Conservation (phyloP, 1,140 invertebrate species). For the Drosophila arawakana region DNA sequence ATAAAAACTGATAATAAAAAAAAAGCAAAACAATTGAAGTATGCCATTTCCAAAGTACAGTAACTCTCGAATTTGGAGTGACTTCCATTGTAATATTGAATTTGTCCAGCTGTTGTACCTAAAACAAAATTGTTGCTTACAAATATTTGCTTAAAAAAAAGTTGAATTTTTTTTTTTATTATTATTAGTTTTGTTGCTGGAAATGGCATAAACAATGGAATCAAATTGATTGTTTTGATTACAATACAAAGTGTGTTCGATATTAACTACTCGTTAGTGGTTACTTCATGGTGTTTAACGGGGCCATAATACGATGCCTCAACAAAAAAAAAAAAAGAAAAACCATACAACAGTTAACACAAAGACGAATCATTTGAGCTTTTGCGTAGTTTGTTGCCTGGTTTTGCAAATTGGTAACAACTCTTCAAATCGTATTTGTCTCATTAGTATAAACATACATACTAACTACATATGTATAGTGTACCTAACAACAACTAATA, state of each 20-base stretch:
- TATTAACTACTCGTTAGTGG: slow-evolving; percentile 21
- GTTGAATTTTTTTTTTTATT: slow-evolving; percentile 4
- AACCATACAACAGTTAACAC: slow-evolving; percentile 23
- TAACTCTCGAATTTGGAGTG: background rate
- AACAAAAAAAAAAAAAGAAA: background rate
- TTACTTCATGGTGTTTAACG: slow-evolving; percentile 4
- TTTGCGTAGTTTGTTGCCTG: slow-evolving; percentile 25
- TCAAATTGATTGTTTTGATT: slow-evolving; percentile 26
- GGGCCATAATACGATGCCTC: slow-evolving; percentile 5
- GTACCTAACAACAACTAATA: slow-evolving; percentile 13
- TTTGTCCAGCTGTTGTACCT: slow-evolving; percentile 3
- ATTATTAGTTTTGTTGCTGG: background rate
- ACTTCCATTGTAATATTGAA: background rate
- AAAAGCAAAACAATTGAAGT: slow-evolving; percentile 3
- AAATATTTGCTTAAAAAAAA: slow-evolving; percentile 4
- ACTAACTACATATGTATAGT: slow-evolving; percentile 28
- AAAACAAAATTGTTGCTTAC: background rate
- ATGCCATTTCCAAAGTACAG: slow-evolving; percentile 26
- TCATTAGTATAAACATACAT: slow-evolving; percentile 32
- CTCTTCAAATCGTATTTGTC: slow-evolving; percentile 37
- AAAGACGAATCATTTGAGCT: slow-evolving; percentile 36
- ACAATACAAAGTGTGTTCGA: slow-evolving; percentile 30
- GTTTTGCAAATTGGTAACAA: slow-evolving; percentile 32
- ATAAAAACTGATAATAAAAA: slow-evolving; percentile 4
- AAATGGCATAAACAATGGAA: slow-evolving; percentile 26